phyloP scores from a whole-genome alignment of 2,888 invertebrate species.

The Eugnorisma glareosa region DNA sequence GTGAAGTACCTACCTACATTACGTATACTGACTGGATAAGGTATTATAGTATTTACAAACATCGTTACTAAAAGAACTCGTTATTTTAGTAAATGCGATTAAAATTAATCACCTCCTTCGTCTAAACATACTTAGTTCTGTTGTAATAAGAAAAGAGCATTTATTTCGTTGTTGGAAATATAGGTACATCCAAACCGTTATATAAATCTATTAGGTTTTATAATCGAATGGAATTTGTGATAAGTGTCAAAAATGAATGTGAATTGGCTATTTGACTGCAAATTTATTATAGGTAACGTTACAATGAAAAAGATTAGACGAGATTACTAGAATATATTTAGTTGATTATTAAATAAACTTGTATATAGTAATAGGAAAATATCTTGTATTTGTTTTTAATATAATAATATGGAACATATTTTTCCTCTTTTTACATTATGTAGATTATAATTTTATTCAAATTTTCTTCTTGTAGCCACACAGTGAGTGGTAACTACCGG shows the following conservation, averaged over 20 bases:
- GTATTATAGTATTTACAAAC: constrained; percentile 10
- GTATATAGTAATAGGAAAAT: constrained; percentile 5
- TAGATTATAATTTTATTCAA: constrained; percentile 6
- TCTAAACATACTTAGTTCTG: constrained; percentile 33
- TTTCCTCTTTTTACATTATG: background rate
- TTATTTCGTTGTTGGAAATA: constrained; percentile 11
- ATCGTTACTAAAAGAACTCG: constrained; percentile 18
- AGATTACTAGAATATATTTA: constrained; percentile 8
- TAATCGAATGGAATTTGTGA: constrained; percentile 28
- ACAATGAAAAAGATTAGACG: constrained; percentile 5
- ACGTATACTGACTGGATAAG: constrained; percentile 30
- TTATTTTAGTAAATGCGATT: constrained; percentile 24
- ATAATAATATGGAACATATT: background rate
- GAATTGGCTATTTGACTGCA: constrained; percentile 24
- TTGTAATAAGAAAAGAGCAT: constrained; percentile 5
- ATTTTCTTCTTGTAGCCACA: constrained; percentile 45
- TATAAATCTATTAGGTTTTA: background rate
- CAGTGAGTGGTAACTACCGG: constrained; percentile 60
- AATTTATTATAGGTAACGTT: constrained; percentile 18
- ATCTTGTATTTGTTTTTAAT: constrained; percentile 4
- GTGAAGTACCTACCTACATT: constrained; percentile 37
- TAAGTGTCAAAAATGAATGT: constrained; percentile 26
- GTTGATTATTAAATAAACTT: constrained; percentile 3
- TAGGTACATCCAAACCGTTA: constrained; percentile 14
- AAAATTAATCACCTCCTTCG: constrained; percentile 23